Percentiles rank a stretch among this genome's conserved stretches.
Conservation (phyloP, 2,113 vertebrate species). For the Tapirus terrestris region DNA sequence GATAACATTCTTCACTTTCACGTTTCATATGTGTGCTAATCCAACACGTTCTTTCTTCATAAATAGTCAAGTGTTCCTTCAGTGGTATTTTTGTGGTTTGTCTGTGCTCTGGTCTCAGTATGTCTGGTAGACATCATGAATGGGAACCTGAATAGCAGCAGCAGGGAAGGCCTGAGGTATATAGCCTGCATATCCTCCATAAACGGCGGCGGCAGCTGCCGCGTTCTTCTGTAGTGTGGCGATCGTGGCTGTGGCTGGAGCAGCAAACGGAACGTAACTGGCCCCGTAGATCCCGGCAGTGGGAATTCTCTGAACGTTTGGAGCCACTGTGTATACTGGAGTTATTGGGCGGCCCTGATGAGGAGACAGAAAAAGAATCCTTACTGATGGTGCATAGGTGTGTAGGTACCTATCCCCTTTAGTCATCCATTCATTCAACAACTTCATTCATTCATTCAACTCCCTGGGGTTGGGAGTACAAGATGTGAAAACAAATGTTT, state of each 20-base stretch:
- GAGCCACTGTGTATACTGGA: constrained; percentile 96
- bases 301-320: constrained; percentile 94
- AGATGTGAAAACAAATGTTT: neutral
- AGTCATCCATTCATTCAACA: neutral
- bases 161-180: constrained; percentile 95
- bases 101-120: constrained; percentile 85
- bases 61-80: constrained; percentile 95
- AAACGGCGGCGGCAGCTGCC: constrained; percentile 88
- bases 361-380: neutral
- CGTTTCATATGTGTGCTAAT: constrained; percentile 62
- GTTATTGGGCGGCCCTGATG: constrained; percentile 96
- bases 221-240: constrained; percentile 97
- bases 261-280: constrained; percentile 93
- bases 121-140: constrained; percentile 96
- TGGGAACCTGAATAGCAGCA: constrained; percentile 93
- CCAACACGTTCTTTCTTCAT: constrained; percentile 88
- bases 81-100: constrained; percentile 70
- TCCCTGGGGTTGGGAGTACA: no score
- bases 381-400: rapidly evolving
- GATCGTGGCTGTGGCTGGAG: constrained; percentile 91
- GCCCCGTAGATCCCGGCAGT: constrained; percentile 92
- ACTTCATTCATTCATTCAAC: neutral
- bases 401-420: rapidly evolving
- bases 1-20: constrained; percentile 84
- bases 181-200: constrained; percentile 92